A percentile compares a stretch with the other conserved stretches of the same genome.
phyloP scores from a whole-genome alignment of 1,140 invertebrate species.

The Drosophila repleta region DNA sequence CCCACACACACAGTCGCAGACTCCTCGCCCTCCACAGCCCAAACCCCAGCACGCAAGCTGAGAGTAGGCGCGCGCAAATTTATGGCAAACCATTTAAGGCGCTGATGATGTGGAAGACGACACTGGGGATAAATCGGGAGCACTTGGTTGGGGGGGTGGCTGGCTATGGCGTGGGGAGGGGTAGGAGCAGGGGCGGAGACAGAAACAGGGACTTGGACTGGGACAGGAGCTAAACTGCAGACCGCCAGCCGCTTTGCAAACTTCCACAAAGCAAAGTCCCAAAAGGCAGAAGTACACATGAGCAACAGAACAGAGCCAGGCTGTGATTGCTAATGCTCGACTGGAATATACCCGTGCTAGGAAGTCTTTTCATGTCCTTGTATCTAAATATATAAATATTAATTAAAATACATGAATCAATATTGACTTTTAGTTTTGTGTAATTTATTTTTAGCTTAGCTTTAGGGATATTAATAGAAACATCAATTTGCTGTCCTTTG shows the following conservation, averaged over 20 bases:
- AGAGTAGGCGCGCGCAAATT: conserved; percentile 65
- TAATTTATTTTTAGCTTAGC: no score
- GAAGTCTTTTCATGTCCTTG: not conserved
- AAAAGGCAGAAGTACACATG: conserved; percentile 6
- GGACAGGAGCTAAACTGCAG: conserved; percentile 23
- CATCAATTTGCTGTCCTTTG: not conserved
- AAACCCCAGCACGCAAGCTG: not conserved
- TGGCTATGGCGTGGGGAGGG: not conserved
- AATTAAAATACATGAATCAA: not conserved
- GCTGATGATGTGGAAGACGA: conserved; percentile 76
- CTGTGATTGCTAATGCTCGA: not conserved
- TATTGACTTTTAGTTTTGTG: no score
- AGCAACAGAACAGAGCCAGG: not conserved
- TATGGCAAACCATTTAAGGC: conserved; percentile 79
- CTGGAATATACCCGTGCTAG: conserved; percentile 5
- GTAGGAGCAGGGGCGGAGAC: not conserved
- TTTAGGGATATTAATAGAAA: no score
- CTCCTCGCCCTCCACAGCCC: not conserved
- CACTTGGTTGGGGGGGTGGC: conserved; percentile 4
- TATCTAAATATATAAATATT: no score
- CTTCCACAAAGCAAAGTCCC: conserved; percentile 30
- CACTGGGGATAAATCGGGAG: conserved; percentile 65
- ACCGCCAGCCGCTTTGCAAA: conserved; percentile 31
- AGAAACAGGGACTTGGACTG: conserved; percentile 7
- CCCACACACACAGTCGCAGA: conserved; percentile 1